Evolutionary conservation across 2,797 vertebrate species (phyloP), one percentile per base, ranked within the genome.

Genomic region (Distichodus sexfasciatus): DNA sequence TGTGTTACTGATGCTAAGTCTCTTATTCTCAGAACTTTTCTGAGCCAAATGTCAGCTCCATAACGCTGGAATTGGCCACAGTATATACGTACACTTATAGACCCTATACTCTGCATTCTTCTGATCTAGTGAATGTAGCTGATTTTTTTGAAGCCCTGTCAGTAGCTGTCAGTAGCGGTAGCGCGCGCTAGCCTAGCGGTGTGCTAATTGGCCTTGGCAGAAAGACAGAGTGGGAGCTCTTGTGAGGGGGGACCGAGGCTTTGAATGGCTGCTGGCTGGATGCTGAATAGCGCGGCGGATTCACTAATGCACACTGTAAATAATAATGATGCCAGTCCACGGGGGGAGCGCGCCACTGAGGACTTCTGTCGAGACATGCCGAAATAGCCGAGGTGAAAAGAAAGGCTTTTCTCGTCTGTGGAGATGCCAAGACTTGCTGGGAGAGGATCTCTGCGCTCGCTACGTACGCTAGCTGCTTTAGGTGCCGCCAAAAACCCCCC

Each of bases 81-180:
- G 38, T 19, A 28, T 64, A 65, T 40, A 64, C 19, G 38, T 5
- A 43, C 15, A 28, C 14, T 10, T 24, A 23, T 41, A 55, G 59
- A n/a, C n/a, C n/a, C n/a, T n/a, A n/a, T n/a, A n/a, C n/a, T n/a
- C n/a, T n/a, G n/a, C n/a, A n/a, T n/a, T n/a, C n/a, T n/a, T n/a
- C n/a, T 50, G 61, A 66, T 69, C 84, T 85, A 88, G 84, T 86
- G 87, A 86, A 87, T 87, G 83, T 87, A 89, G 81, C 85, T 84
- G 81, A 77, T 82, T 78, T 85, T 87, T 80, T 75, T 70, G 76
- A 83, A 82, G 82, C 70, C 76, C 54, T 81, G 61, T 70, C 76
- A n/a, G n/a, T n/a, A n/a, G n/a, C 59, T 82, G 64, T 75, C 76
- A 68, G 68, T 58, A 64, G 61, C 63, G 72, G 64, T 51, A 53